Base-by-base conservation (phyloP, 2,113 vertebrate species). In the Eurypyga helias region DNA sequence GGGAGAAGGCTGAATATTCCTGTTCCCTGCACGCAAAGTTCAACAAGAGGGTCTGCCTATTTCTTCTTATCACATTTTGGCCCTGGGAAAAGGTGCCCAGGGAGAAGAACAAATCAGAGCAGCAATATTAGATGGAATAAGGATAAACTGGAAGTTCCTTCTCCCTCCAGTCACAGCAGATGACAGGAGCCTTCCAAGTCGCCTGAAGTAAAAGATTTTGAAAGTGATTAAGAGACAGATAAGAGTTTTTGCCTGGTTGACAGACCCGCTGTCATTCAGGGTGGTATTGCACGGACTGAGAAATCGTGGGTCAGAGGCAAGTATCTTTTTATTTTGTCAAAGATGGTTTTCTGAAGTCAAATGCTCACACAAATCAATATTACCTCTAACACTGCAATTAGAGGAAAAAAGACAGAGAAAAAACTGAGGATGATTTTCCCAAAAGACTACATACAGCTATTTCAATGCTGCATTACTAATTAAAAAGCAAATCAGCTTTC, bases 401-500 rank as follows among this genome's bases (percentile, higher is more conserved):
- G 21, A 64, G 48, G 18, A 49, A 90, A 82, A 73, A 65, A 69
- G 13, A 17, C 25, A 82, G 13, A 79, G 34, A 76, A 75, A 91
- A 91, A 80, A 77, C 9, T 38, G 28, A 67, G 20, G 25, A 64
- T 38, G 26, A 9, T 80, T 95, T 88, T 86, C 79, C 58, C 62
- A 76, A 52, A 95, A 84, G 70, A 69, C 28, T 77, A 67, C 49
- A 73, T 77, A 67, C 49, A 73, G 41, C 17, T 86, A 86, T 79
- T 84, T 92, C 67, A 69, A 65, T 72, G 75, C 49, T 85, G 38
- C 45, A 79, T 57, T 65, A 26, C 54, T 80, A 91, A 94, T 88
- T 72, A 88, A 93, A 67, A 90, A 90, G 54, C 41, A 93, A 91
- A 92, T 73, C 64, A 88, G 58, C 49, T 91, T 91, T 46, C 70